These are phyloP conservation scores for Brachyhypopomus gauderio DNA, from an alignment of 2,113 vertebrate species.

Conservation along the genomic window DNA sequence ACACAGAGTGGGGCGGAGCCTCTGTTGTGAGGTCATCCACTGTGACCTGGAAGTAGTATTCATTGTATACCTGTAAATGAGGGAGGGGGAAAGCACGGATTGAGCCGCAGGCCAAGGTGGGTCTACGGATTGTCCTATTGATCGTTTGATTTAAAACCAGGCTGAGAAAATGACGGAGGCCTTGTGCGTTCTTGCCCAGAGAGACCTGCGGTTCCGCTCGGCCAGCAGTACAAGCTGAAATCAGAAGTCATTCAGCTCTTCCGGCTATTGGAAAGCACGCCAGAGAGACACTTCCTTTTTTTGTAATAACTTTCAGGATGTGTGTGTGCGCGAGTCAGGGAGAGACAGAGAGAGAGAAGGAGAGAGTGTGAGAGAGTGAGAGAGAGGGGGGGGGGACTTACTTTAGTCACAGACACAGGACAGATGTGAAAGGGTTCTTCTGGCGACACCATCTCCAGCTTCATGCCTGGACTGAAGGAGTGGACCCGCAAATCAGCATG, in stretches of 20 bases:
- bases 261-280: no score
- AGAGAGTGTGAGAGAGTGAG: conserved; percentile 1
- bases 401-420: conserved; percentile 94
- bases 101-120: neutral
- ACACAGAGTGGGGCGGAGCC: conserved; percentile 71
- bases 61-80: conserved; percentile 82
- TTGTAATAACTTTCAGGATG: neutral
- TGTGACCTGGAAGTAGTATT: conserved; percentile 90
- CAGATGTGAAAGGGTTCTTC: conserved; percentile 84
- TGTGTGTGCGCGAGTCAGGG: neutral
- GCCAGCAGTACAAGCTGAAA: no score
- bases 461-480: conserved; percentile 88
- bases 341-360: neutral
- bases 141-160: neutral
- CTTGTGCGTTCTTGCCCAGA: neutral
- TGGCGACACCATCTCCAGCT: conserved; percentile 88
- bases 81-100: neutral
- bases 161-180: neutral
- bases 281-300: no score
- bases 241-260: no score
- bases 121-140: neutral
- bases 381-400: neutral
- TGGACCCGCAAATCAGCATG: conserved; percentile 87
- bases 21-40: conserved; percentile 85
- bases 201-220: no score